Percentiles rank a stretch among this genome's conserved stretches.
phyloP scores from a whole-genome alignment of 2,113 vertebrate species.

The Macroglossus sobrinus region DNA sequence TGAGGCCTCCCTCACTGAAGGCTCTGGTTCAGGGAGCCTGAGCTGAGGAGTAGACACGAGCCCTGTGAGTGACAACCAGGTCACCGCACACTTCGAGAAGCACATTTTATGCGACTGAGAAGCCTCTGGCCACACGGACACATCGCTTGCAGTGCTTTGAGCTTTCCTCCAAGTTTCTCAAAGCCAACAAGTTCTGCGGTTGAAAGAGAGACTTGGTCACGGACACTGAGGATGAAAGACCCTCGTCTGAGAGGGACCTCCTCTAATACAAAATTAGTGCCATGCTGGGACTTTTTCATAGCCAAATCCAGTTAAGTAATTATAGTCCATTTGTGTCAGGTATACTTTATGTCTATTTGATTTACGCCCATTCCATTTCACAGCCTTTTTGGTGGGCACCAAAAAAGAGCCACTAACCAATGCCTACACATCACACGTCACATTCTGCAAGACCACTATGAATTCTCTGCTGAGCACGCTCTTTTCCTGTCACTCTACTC shows the following conservation, averaged over 20 bases:
- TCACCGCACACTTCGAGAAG: neutral
- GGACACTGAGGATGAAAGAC: neutral
- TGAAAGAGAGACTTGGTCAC: neutral
- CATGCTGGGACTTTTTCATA: neutral
- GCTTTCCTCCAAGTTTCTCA: neutral
- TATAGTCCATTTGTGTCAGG: neutral
- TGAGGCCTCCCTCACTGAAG: too few relatives aligned
- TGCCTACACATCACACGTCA: neutral
- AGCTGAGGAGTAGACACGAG: rapidly evolving
- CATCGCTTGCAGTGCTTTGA: neutral
- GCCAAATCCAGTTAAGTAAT: neutral
- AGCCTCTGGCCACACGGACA: neutral
- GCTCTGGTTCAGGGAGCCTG: neutral
- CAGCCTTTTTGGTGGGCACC: neutral
- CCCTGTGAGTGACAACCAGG: neutral
- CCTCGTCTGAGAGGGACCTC: neutral
- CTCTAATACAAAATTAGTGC: neutral
- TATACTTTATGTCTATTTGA: neutral
- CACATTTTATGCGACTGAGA: neutral
- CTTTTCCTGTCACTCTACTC: neutral
- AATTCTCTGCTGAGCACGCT: neutral
- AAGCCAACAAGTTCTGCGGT: neutral
- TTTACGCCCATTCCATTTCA: neutral
- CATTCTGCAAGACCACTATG: neutral
- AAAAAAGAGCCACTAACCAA: neutral